Evolutionary conservation across 1,140 invertebrate genomes (phyloP), one percentile per base, ranked within the genome.

Genomic region (Odontomachus brunneus): DNA sequence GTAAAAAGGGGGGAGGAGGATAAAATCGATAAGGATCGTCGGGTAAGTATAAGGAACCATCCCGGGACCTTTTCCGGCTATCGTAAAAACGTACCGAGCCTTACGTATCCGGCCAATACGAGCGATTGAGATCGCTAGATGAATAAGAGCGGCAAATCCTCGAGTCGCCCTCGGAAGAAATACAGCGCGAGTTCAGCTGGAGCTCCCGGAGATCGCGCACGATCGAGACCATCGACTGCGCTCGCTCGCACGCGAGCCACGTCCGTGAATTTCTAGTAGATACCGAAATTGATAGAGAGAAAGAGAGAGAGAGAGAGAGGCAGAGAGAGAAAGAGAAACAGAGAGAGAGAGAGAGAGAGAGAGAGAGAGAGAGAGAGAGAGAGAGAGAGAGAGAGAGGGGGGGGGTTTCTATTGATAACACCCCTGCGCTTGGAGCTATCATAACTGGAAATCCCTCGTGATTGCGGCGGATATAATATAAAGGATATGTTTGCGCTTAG

Each of bases 1-100:
- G 38, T 87, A 80, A 80, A 87, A 51, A 14, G 38, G 38, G 53
- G 17, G 26, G 26, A 29, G 26, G 26, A 29, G 12, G 14, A 44
- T 15, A 48, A 69, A 38, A 84, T 86, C 73, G 84, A 87, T 87
- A 83, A 80, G 62, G 55, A 87, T 86, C 84, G 51, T 63, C 53
- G 63, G 53, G 71, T 82, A 73, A 82, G 78, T 67, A 59, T 44
- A 80, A 69, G 62, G 26, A 38, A 82, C 22, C 48, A 5, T 29
- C 26, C 44, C 38, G 38, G 38, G 60, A 65, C 29, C 15, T 57
- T 66, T 83, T 83, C 48, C 15, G 81, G 49, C 71, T 57, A 66
- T 57, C 81, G 69, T 75, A 83, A 75, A 75, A 75, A 63, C 71
- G 72, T 83, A 75, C 59, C 44, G 69, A 26, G 60, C 33, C 71